Conservation (phyloP, 2,797 vertebrate genomes). For the Paguma larvata region DNA sequence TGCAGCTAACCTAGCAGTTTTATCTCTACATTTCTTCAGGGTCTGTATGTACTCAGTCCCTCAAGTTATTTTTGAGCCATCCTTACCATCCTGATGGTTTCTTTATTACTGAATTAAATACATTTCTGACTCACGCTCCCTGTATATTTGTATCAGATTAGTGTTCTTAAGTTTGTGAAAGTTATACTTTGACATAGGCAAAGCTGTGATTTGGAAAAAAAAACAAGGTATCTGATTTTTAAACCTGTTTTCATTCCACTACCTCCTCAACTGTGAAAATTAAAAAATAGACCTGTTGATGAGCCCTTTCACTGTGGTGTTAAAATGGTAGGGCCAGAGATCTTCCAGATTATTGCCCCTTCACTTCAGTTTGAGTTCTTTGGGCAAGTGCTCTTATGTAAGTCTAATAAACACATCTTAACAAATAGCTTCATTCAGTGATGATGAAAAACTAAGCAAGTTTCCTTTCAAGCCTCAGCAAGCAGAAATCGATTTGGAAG, state of each 20-base stretch:
- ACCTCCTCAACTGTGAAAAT: slow-evolving; percentile 19
- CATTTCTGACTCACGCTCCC: not conserved
- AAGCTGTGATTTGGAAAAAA: not conserved
- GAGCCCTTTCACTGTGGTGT: slow-evolving; percentile 40
- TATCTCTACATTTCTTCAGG: not conserved
- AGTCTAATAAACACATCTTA: slow-evolving; percentile 76
- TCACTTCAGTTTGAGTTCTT: slow-evolving; percentile 27
- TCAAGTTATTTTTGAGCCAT: slow-evolving; percentile 20
- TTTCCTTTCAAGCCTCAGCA: slow-evolving; percentile 79
- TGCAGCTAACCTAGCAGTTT: not conserved
- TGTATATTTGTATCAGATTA: not conserved
- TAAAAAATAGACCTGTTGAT: slow-evolving; percentile 33
- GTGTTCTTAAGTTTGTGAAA: slow-evolving; percentile 47
- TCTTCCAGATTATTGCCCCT: slow-evolving; percentile 18
- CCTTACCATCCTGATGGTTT: not conserved
- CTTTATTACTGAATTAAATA: not conserved
- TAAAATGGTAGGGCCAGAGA: slow-evolving; percentile 54
- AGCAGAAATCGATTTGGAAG: slow-evolving; percentile 72
- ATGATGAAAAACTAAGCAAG: slow-evolving; percentile 57
- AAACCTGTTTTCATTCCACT: slow-evolving; percentile 33
- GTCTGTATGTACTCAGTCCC: not conserved
- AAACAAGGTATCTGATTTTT: not conserved
- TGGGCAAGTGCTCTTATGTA: slow-evolving; percentile 70
- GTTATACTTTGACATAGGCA: not conserved
- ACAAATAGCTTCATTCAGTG: slow-evolving; percentile 71